A percentile compares a stretch with the other conserved stretches of the same genome.
Conservation (phyloP, 2,888 invertebrate species). For the Pseudococcus jackbeardsleyi region DNA sequence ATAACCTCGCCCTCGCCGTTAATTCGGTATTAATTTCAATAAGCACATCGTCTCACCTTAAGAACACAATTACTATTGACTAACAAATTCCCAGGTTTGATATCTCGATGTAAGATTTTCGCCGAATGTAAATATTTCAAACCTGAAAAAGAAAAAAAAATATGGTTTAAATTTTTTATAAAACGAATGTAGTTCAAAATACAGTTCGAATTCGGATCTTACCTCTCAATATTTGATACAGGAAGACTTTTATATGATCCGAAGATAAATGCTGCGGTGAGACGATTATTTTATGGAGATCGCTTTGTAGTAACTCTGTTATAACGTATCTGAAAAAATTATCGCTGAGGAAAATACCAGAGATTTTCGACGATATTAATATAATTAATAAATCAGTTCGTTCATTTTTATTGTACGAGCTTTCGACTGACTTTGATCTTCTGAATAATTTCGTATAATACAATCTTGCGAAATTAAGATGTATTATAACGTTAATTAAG, state of each 20-base stretch:
- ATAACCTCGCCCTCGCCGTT: background rate
- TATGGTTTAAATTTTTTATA: background rate
- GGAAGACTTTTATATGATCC: conserved; percentile 99
- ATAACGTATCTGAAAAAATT: conserved; percentile 89
- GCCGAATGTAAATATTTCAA: conserved; percentile 99
- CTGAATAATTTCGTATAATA: background rate
- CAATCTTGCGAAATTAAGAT: background rate
- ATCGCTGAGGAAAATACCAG: background rate
- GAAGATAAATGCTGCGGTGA: conserved; percentile 98
- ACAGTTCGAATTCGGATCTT: conserved; percentile 68
- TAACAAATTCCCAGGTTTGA: conserved; percentile 98
- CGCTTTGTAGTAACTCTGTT: conserved; percentile 99
- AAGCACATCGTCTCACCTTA: conserved; percentile 75
- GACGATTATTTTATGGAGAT: conserved; percentile 99
- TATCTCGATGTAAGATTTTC: conserved; percentile 97
- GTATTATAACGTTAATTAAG: background rate
- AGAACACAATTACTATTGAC: conserved; percentile 99
- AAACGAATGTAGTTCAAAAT: background rate
- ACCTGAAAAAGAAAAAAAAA: conserved; percentile 73
- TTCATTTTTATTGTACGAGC: background rate
- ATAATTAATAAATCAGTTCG: background rate
- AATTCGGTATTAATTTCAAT: conserved; percentile 6
- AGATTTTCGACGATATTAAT: background rate
- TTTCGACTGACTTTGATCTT: background rate
- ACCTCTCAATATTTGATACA: conserved; percentile 99